phyloP scores from a whole-genome alignment of 2,888 invertebrate genomes.

The Platycnemis pennipes region DNA sequence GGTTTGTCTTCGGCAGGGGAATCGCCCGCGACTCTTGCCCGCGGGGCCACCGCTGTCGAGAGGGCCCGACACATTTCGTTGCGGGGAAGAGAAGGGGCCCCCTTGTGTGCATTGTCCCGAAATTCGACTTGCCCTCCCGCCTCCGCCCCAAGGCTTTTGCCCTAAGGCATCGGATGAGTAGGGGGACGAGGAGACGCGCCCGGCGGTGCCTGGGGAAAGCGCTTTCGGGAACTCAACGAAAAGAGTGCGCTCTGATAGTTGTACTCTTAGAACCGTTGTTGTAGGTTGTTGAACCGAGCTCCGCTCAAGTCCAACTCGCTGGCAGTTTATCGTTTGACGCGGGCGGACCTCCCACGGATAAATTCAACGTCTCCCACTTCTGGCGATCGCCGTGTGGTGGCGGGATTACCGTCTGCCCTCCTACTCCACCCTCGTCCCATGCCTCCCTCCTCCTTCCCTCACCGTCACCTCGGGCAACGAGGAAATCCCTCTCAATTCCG shows the following conservation, averaged over 20 bases:
- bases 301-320: no score
- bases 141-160: not conserved
- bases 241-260: not conserved
- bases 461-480: constrained; percentile 1
- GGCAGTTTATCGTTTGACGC: not conserved
- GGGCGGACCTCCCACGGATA: not conserved
- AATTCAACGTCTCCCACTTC: no score
- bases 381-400: no score
- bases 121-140: not conserved
- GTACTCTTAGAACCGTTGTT: not conserved
- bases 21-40: not conserved
- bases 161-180: not conserved
- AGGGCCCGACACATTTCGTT: not conserved
- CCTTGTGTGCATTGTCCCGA: not conserved
- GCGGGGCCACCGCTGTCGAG: not conserved
- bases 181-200: not conserved
- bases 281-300: no score
- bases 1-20: not conserved
- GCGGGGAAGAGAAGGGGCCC: not conserved
- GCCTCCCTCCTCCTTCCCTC: no score
- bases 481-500: not conserved
- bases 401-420: no score
- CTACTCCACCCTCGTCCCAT: no score
- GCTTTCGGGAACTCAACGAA: not conserved
- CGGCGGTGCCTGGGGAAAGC: not conserved